Evolutionary conservation across 1,140 invertebrate genomes (phyloP).

Genomic region (Diploscapter pachys): DNA sequence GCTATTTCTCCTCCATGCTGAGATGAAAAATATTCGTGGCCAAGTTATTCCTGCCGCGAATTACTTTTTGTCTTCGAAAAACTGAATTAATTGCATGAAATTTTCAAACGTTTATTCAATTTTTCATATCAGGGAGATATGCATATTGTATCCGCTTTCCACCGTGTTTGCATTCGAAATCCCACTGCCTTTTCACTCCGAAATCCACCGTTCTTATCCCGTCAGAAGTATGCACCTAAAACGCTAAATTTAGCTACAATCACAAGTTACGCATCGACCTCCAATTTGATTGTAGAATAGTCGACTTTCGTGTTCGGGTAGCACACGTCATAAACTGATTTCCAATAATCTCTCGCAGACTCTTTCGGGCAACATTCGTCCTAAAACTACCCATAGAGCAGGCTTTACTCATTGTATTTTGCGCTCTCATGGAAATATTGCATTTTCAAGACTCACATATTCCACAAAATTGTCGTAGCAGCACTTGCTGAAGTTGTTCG

Average conservation of each 20-base stretch:
- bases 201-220: constrained; percentile 30
- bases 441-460: constrained; percentile 30
- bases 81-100: not conserved
- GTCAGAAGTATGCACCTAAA: constrained; percentile 49
- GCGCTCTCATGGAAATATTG: too few relatives aligned
- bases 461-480: constrained; percentile 49
- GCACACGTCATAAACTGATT: constrained; percentile 50
- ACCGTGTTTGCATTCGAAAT: constrained; percentile 51
- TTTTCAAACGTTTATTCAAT: not conserved
- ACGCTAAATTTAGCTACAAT: constrained; percentile 5
- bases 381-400: constrained; percentile 23
- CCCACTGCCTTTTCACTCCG: constrained; percentile 34
- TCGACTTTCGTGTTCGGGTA: constrained; percentile 53
- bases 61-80: not conserved
- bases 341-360: constrained; percentile 46
- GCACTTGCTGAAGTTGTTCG: constrained; percentile 51
- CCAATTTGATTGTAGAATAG: constrained; percentile 45
- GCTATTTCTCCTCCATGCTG: not conserved
- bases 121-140: constrained; percentile 6
- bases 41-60: not conserved
- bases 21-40: not conserved
- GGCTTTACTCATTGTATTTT: not conserved
- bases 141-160: constrained; percentile 17
- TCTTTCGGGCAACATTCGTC: constrained; percentile 48
- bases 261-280: constrained; percentile 10